Evolutionary conservation across 2,113 vertebrate species (phyloP), one percentile per base, ranked within the genome.

Genomic region (Apodemus sylvaticus): DNA sequence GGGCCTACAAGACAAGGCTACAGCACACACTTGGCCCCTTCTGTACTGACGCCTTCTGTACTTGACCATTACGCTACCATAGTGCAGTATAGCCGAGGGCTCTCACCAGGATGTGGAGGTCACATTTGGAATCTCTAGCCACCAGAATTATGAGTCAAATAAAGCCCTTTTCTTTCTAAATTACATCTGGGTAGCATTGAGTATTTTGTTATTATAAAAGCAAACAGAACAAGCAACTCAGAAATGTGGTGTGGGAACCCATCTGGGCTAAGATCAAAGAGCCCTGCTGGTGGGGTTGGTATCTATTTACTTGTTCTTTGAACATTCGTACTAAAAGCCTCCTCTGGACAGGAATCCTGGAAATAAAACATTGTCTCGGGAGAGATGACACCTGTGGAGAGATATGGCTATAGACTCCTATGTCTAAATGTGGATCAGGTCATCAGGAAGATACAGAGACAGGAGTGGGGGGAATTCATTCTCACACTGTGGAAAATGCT

Each of bases 131-230:
- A 3, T 14, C 85, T 87, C 45, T 68, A 68, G 24, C 16, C 55
- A 64, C 58, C 73, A 64, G 73, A 64, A 48, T 48, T 29, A 76
- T 62, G 55, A 45, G 29, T 55, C 60, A 51, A 51, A 77, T 78
- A 64, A 48, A 19, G 42, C 26, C 29, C 60, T 68, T 66, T 90
- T 51, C 92, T 87, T 78, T 93, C 58, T 17, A 14, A 45, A 70
- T 31, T 71, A 45, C 51, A 24, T 62, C 62, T 86, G 83, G 83
- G 64, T 86, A 51, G 74, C 62, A 51, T 45, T 66, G 39, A 22
- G 22, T n/a, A 5, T 77, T 86, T 93, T 79, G 73, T 93, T 70
- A 16, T n/a, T 70, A 53, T 34, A 79, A 93, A 17, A 88, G 31
- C 26, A 71, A 88, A 88, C 51, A 88, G 39, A 62, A 53, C 73